Conservation (phyloP, 2,113 vertebrate species). For the Mugil cephalus region DNA sequence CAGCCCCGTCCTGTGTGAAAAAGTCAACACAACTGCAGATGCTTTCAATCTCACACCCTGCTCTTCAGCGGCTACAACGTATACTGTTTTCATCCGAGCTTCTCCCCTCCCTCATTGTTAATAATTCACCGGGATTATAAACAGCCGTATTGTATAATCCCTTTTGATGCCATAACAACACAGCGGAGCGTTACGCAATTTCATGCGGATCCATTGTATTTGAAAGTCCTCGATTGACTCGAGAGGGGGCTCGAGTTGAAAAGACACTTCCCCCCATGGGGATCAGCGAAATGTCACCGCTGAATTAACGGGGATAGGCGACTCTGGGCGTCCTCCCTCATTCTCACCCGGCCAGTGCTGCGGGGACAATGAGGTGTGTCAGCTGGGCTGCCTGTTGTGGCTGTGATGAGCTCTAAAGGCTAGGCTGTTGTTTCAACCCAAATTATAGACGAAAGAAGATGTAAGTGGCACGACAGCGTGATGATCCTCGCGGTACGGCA, state of each 20-base stretch:
- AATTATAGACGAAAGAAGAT: too few relatives aligned
- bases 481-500: too few relatives aligned
- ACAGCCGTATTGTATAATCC: conserved; percentile 21
- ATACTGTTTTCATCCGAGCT: background rate
- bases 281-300: conserved; percentile 42
- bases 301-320: conserved; percentile 30
- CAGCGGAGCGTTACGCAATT: conserved; percentile 3
- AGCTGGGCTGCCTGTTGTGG: conserved; percentile 25
- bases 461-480: background rate
- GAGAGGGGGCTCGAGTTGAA: conserved; percentile 7
- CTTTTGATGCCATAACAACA: conserved; percentile 5
- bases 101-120: background rate
- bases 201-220: conserved; percentile 10
- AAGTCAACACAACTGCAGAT: background rate
- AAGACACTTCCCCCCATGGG: conserved; percentile 5
- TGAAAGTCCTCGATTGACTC: conserved; percentile 4
- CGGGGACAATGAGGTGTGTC: conserved; percentile 35
- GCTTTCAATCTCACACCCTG: too few relatives aligned
- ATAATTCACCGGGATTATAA: conserved; percentile 25
- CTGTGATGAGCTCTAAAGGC: background rate
- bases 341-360: background rate
- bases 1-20: too few relatives aligned
- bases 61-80: background rate
- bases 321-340: conserved; percentile 40
- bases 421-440: background rate